Percentiles rank a stretch among this genome's conserved stretches.
Evolutionary conservation across 2,113 vertebrate species (phyloP).

Genomic region (Oryzias curvinotus): DNA sequence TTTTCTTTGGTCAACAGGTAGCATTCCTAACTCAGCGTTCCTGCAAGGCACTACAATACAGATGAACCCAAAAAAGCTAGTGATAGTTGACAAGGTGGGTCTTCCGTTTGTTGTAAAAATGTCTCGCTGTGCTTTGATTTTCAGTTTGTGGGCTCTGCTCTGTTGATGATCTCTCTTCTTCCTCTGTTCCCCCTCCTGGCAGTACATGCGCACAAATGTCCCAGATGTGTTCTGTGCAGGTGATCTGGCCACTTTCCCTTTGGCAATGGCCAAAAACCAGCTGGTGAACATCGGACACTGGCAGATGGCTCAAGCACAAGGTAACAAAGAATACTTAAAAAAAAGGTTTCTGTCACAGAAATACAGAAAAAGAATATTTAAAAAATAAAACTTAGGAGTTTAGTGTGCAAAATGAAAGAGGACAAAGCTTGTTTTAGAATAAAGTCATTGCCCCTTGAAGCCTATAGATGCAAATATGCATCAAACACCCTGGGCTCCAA

Average conservation of each 20-base stretch:
- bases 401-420: no score
- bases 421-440: no score
- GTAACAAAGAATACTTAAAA: constrained; percentile 48
- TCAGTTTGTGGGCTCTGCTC: no score
- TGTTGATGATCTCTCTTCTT: neutral
- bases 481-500: no score
- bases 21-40: constrained; percentile 74
- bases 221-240: constrained; percentile 79
- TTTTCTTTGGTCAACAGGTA: constrained; percentile 66
- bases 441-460: no score
- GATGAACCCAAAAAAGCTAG: constrained; percentile 68
- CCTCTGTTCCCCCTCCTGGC: constrained; percentile 2
- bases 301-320: constrained; percentile 84
- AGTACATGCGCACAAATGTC: constrained; percentile 83
- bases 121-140: neutral
- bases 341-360: neutral
- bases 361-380: no score
- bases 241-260: constrained; percentile 80
- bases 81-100: constrained; percentile 82
- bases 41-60: constrained; percentile 71
- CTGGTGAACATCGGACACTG: constrained; percentile 80
- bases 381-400: no score
- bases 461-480: no score
- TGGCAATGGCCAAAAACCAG: constrained; percentile 68
- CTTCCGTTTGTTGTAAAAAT: neutral